phyloP scores from a whole-genome alignment of 2,797 vertebrate species.

The Takifugu ocellatus region DNA sequence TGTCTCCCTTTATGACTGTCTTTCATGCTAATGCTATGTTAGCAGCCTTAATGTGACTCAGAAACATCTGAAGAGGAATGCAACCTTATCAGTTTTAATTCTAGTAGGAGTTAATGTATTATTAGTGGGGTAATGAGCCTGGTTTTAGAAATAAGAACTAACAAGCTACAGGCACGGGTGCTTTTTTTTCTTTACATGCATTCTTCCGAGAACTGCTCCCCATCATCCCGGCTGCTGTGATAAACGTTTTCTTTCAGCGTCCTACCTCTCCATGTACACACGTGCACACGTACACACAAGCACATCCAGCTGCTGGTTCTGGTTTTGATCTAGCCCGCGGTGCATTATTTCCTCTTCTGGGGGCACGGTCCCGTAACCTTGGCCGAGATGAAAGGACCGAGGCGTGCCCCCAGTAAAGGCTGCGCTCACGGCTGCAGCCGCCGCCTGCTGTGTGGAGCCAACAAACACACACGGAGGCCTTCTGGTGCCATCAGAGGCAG shows the following conservation, averaged over 20 bases:
- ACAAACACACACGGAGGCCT: conserved; percentile 58
- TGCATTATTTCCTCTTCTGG: conserved; percentile 55
- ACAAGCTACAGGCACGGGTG: too few relatives aligned
- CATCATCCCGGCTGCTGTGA: conserved; percentile 43
- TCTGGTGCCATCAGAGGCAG: conserved; percentile 57
- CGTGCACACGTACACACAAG: conserved; percentile 15
- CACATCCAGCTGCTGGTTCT: conserved; percentile 23
- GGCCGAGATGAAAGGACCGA: conserved; percentile 64
- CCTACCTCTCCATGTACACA: conserved; percentile 32
- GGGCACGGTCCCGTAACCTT: conserved; percentile 64
- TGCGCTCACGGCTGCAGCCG: conserved; percentile 46
- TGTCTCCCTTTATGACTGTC: too few relatives aligned
- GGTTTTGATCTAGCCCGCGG: conserved; percentile 60
- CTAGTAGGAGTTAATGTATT: not conserved
- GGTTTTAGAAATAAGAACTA: not conserved
- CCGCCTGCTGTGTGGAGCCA: conserved; percentile 55
- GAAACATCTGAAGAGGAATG: too few relatives aligned
- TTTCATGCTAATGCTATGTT: too few relatives aligned
- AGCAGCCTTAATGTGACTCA: too few relatives aligned
- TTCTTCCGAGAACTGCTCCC: conserved; percentile 38
- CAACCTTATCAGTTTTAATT: too few relatives aligned
- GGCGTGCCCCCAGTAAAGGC: conserved; percentile 61
- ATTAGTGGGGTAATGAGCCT: not conserved
- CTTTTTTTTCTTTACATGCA: conserved; percentile 5
- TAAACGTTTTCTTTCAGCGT: conserved; percentile 44